Base-by-base conservation (phyloP, 2,797 vertebrate genomes). In the Hemitrygon akajei region DNA sequence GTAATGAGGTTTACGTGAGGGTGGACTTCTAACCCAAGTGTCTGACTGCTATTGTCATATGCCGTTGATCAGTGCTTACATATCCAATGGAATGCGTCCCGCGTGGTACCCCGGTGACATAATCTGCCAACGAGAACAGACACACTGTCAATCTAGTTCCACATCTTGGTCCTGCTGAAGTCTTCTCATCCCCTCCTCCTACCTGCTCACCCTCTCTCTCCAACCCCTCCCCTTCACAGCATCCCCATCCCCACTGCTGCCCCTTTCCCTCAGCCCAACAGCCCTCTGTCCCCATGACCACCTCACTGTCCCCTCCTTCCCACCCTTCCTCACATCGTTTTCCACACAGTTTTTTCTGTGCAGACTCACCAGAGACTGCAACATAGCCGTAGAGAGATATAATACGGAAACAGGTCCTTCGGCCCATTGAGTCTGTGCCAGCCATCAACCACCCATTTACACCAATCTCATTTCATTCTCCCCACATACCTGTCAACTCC, bases 51-150 rank as follows among this genome's bases (percentile, higher is more conserved):
- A 25, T 1, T 47, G 1, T 14, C 0, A 25, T 82, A 37, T 11
- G n/a, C 73, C n/a, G n/a, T n/a, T n/a, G 58, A 92, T 93, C 77
- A 75, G 66, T 95, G 95, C 98, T 98, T 98, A 99, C 98, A 95
- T 96, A 98, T 95, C 98, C 98, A 16, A 97, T 97, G 94, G 98
- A 97, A 95, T 97, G 96, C 93, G 97, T 96, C 95, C 97, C 97
- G 95, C 98, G 98, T 94, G 98, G 98, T 95, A 98, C 97, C 0
- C 98, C 98, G 2, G 98, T 97, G 94, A 98, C 97, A 93, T 98
- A 98, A 95, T 99, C 98, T 99, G 95, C 94, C 91, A 93, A 95
- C 94, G 95, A 94, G 94, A 94, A 94, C 94, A 91, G 10, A 93
- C 94, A 94, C 82, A 60, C 30, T 56, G 91, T 7, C 71, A 10